Evolutionary conservation across 2,113 vertebrate species (phyloP), one percentile per base, ranked within the genome.

Genomic region (Syngnathus floridae): DNA sequence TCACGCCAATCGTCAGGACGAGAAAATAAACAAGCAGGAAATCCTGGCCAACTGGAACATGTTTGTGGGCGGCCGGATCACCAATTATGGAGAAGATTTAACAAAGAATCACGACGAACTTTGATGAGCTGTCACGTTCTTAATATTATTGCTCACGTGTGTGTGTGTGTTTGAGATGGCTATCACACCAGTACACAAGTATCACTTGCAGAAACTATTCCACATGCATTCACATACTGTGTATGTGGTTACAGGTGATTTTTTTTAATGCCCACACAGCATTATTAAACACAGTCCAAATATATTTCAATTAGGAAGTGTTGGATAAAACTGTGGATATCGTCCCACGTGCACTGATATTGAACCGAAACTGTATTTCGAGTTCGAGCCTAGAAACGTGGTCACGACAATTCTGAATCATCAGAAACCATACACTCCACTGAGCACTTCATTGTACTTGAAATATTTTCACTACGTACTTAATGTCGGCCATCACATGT

Each of bases 11-110:
- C 75, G 60, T 5, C 87, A 97, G 95, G 93, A 97, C 0, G 88
- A 89, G 14, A 93, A 90, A 81, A 91, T 97, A 38, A 93, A 92
- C 78, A 96, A 94, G 87, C 82, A 88, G n/a, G 95, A 97, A 85
- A 93, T 97, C 79, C 83, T 96, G 84, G 88, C 86, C 68, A 95
- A 95, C 81, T 97, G 94, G 95, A 95, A 94, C 87, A 94, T 97
- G 94, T 97, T 97, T 78, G 94, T 97, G 66, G 95, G 94, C 46
- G 96, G 95, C 89, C 95, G 95, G 75, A 94, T 91, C 4, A 97
- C 95, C 74, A 97, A 95, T 89, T 97, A 96, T 0, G 94, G 94
- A 0, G 94, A 97, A 75, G 94, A 97, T 78, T 86, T 97, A 70
- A 96, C 92, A 0, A 92, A 89, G 70, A 91, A 89, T 65, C 95